A percentile compares a stretch with the other conserved stretches of the same genome.
phyloP scores from a whole-genome alignment of 2,888 invertebrate genomes.

The Diarsia brunnea region DNA sequence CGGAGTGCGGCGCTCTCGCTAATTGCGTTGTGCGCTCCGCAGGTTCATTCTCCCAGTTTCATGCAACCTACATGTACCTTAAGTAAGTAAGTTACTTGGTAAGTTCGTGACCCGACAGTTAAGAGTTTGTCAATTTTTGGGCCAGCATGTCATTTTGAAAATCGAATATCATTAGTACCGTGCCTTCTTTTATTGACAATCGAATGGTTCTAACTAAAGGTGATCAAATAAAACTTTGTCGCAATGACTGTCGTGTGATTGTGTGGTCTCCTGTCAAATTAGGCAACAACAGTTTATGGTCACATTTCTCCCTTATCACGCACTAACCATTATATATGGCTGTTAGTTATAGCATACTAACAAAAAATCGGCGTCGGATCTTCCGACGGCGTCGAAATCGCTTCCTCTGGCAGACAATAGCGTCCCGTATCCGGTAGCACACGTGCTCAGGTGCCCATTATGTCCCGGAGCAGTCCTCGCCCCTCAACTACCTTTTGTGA shows the following conservation, averaged over 20 bases:
- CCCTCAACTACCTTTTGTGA: conserved; percentile 80
- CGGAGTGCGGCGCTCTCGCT: conserved; percentile 57
- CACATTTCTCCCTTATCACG: conserved; percentile 68
- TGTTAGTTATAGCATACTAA: conserved; percentile 70
- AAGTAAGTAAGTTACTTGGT: conserved; percentile 33
- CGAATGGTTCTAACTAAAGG: background rate
- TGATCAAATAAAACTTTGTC: conserved; percentile 29
- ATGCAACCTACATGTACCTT: conserved; percentile 21
- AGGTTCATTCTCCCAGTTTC: conserved; percentile 60
- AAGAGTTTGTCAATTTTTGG: conserved; percentile 2
- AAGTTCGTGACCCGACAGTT: conserved; percentile 19
- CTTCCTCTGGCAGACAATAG: conserved; percentile 89
- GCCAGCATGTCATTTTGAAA: conserved; percentile 9
- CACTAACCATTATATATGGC: conserved; percentile 67
- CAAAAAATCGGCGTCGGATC: conserved; percentile 85
- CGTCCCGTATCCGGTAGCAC: conserved; percentile 87
- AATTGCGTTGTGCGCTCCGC: conserved; percentile 64
- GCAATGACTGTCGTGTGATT: conserved; percentile 33
- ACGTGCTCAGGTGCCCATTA: conserved; percentile 91
- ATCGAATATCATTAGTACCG: background rate
- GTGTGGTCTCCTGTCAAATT: conserved; percentile 62
- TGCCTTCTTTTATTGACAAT: conserved; percentile 2
- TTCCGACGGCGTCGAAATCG: conserved; percentile 86
- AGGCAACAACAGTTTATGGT: conserved; percentile 43
- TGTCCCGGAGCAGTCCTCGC: conserved; percentile 77